A percentile compares a stretch with the other conserved stretches of the same genome.
Evolutionary conservation across 2,797 vertebrate genomes (phyloP).

Genomic region (Mycteria americana): DNA sequence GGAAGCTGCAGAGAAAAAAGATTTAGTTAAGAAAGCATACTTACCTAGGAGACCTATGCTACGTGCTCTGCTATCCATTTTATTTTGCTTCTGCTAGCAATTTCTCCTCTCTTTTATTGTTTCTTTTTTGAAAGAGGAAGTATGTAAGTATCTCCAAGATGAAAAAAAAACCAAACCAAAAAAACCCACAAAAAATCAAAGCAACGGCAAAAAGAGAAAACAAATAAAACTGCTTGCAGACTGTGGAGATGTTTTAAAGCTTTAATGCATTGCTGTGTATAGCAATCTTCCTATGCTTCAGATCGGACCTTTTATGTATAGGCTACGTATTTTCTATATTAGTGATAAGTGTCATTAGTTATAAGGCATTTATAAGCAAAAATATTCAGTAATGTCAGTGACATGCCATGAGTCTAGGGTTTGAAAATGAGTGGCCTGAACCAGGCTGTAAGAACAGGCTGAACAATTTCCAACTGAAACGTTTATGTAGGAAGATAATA

Average conservation of each 20-base stretch:
- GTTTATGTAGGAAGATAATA: background rate
- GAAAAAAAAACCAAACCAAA: background rate
- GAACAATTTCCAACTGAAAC: background rate
- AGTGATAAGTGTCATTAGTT: background rate
- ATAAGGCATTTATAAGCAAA: background rate
- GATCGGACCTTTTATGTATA: background rate
- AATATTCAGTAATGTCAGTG: background rate
- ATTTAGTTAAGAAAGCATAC: background rate
- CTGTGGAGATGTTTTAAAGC: background rate
- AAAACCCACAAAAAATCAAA: background rate
- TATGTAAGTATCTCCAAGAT: background rate
- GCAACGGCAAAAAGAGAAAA: background rate
- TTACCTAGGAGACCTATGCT: background rate
- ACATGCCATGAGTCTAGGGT: background rate
- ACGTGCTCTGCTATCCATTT: background rate
- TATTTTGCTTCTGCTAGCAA: background rate
- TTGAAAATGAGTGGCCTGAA: background rate
- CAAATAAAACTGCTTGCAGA: background rate
- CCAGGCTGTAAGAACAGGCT: background rate
- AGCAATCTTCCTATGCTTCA: background rate
- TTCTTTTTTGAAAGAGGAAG: background rate
- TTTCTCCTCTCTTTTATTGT: background rate
- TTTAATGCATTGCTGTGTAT: background rate
- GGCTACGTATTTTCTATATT: background rate
- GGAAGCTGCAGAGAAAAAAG: background rate